Percentiles rank a stretch among this genome's conserved stretches.
These are phyloP conservation scores for Bruchidius siliquastri DNA, from an alignment of 2,888 invertebrate genomes.

Conservation along the genomic window DNA sequence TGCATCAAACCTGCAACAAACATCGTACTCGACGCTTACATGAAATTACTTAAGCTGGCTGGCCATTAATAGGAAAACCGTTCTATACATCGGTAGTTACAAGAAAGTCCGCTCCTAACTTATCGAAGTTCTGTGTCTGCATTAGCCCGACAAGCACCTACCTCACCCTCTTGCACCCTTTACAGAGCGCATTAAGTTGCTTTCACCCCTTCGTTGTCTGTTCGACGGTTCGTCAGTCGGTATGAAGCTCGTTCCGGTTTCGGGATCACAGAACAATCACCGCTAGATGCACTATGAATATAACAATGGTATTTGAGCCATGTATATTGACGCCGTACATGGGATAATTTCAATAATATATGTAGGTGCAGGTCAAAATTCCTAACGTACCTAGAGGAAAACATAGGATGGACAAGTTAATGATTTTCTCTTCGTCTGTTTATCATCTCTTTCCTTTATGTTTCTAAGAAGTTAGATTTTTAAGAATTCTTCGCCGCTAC, in stretches of 20 bases:
- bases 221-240: not conserved
- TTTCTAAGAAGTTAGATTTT: too few relatives aligned
- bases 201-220: not conserved
- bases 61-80: not conserved
- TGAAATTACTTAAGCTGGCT: not conserved
- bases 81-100: not conserved
- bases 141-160: conserved; percentile 40
- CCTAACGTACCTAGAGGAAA: too few relatives aligned
- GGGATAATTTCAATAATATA: too few relatives aligned
- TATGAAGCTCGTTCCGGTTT: not conserved
- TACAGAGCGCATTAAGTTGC: not conserved
- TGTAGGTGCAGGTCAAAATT: too few relatives aligned
- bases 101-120: conserved; percentile 23
- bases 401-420: too few relatives aligned
- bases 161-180: not conserved
- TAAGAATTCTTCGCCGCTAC: too few relatives aligned
- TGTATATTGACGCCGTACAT: too few relatives aligned
- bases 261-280: not conserved
- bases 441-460: too few relatives aligned
- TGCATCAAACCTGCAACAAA: not conserved
- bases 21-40: not conserved
- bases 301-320: too few relatives aligned
- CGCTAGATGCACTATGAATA: not conserved
- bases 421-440: too few relatives aligned
- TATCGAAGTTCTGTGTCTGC: conserved; percentile 42